A percentile compares a stretch with the other conserved stretches of the same genome.
These are phyloP conservation scores for Greenwoodochromis staneri DNA, from an alignment of 2,113 vertebrate species.

Conservation along the genomic window DNA sequence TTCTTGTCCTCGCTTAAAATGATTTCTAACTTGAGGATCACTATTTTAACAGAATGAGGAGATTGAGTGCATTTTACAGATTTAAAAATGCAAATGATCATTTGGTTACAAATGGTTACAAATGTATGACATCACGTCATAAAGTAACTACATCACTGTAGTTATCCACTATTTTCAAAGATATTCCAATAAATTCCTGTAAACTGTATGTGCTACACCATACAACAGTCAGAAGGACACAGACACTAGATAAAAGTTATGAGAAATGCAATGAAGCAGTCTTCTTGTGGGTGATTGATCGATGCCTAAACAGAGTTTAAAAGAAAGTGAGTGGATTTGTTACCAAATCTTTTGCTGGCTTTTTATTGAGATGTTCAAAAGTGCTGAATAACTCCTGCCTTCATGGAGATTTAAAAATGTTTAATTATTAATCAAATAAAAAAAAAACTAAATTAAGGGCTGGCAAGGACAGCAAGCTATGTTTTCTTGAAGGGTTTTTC, in stretches of 20 bases:
- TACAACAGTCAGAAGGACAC: not conserved
- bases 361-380: not conserved
- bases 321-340: not conserved
- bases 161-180: not conserved
- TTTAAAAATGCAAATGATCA: not conserved
- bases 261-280: not conserved
- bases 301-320: not conserved
- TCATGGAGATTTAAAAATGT: not conserved
- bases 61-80: not conserved
- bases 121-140: not conserved
- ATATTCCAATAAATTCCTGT: not conserved
- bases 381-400: not conserved
- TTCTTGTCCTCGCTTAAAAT: not conserved
- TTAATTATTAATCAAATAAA: not conserved
- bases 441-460: not conserved
- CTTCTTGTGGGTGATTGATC: not conserved
- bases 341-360: not conserved
- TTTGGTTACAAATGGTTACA: not conserved
- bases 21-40: not conserved
- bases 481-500: not conserved
- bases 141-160: not conserved
- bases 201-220: not conserved
- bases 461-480: not conserved
- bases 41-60: not conserved
- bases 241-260: not conserved